phyloP scores from a whole-genome alignment of 53 echinoderm and acorn worm genomes.

The Antedon mediterranea region DNA sequence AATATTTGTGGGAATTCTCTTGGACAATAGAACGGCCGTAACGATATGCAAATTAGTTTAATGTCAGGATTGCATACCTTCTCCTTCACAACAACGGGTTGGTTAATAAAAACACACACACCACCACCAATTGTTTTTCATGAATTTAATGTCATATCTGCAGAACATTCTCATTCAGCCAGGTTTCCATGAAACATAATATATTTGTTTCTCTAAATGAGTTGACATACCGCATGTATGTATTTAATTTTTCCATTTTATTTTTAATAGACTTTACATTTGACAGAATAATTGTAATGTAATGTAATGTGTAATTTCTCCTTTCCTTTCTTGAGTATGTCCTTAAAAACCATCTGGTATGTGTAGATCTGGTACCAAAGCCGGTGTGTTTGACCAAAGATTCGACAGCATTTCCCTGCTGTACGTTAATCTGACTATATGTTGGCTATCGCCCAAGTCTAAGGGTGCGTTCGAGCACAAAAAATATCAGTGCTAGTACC shows the following conservation, averaged over 20 bases:
- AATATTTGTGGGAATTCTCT: slow-evolving; percentile 1
- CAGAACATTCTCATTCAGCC: neutral
- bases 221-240: neutral
- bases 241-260: neutral
- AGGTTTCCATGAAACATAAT: slow-evolving; percentile 1
- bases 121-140: neutral
- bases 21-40: neutral
- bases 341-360: too few relatives aligned
- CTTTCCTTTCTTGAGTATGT: neutral
- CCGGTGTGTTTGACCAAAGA: too few relatives aligned
- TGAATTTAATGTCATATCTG: neutral
- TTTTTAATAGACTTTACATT: slow-evolving; percentile 3
- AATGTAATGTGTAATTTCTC: neutral
- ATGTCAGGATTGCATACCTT: slow-evolving; percentile 4
- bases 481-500: too few relatives aligned
- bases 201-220: neutral
- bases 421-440: too few relatives aligned
- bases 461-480: too few relatives aligned
- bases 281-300: neutral
- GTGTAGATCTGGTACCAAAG: too few relatives aligned
- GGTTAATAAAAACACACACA: neutral
- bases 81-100: slow-evolving; percentile 1
- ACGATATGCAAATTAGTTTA: neutral
- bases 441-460: too few relatives aligned
- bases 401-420: too few relatives aligned